Percentiles rank a stretch among this genome's conserved stretches.
phyloP scores from a whole-genome alignment of 2,888 invertebrate genomes.

The Arrhopalites spinosus region DNA sequence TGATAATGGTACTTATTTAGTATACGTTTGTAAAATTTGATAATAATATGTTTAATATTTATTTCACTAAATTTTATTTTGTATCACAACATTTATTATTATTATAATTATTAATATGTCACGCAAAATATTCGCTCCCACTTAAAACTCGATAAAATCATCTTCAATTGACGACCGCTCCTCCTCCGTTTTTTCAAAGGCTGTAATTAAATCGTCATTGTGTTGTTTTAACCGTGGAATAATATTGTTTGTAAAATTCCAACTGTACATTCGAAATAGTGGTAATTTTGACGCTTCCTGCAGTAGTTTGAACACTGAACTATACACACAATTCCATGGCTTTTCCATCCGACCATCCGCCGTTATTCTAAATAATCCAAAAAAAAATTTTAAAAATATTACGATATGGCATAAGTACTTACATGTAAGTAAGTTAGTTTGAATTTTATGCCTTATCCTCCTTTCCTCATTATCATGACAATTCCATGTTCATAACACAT shows the following conservation, averaged over 20 bases:
- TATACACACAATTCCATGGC: conserved; percentile 26
- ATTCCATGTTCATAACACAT: too few relatives aligned
- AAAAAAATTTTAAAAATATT: background rate
- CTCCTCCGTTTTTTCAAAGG: conserved; percentile 1
- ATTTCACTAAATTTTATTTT: conserved; percentile 21
- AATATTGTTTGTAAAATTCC: conserved; percentile 37
- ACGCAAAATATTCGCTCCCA: conserved; percentile 10
- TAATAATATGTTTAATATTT: conserved; percentile 6
- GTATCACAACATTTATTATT: conserved; percentile 21
- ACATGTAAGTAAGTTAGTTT: too few relatives aligned
- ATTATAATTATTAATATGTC: conserved; percentile 2
- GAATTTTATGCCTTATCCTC: too few relatives aligned
- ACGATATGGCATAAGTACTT: background rate
- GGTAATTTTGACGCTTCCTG: conserved; percentile 29
- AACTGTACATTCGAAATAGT: conserved; percentile 37
- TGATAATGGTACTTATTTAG: too few relatives aligned
- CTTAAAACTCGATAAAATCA: conserved; percentile 36
- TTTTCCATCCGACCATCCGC: conserved; percentile 27
- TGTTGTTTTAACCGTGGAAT: conserved; percentile 33
- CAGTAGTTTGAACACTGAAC: conserved; percentile 29
- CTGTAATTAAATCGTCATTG: conserved; percentile 29
- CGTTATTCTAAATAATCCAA: conserved; percentile 11
- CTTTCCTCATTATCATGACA: too few relatives aligned
- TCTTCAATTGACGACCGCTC: conserved; percentile 28
- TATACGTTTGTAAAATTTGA: background rate